These are phyloP conservation scores for Aurelia aurita DNA, from an alignment of 30 jellyfish, hydroid and myxozoan genomes.

Conservation along the genomic window DNA sequence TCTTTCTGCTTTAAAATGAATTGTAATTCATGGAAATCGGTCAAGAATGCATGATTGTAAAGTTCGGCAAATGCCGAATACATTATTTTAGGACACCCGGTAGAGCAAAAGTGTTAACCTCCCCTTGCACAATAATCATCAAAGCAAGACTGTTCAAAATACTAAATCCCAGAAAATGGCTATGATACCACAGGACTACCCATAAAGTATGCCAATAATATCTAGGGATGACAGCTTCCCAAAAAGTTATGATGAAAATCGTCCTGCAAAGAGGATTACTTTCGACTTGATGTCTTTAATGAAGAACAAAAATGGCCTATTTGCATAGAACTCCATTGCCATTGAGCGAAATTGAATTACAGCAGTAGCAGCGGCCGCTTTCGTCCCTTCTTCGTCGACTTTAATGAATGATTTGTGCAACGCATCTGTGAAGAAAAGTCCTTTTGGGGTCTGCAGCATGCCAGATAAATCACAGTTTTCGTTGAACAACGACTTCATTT, in stretches of 20 bases:
- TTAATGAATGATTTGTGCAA: constrained; percentile 84
- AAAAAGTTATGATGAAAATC: constrained; percentile 29
- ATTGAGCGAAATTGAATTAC: constrained; percentile 38
- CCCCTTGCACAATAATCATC: too few relatives aligned
- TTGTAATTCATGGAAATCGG: too few relatives aligned
- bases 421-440: constrained; percentile 73
- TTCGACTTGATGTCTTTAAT: constrained; percentile 62
- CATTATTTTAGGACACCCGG: too few relatives aligned
- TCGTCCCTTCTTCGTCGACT: constrained; percentile 90
- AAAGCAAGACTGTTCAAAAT: too few relatives aligned
- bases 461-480: constrained; percentile 72
- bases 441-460: constrained; percentile 57
- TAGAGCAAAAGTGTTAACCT: too few relatives aligned
- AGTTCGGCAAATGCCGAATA: too few relatives aligned
- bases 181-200: too few relatives aligned
- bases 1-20: too few relatives aligned
- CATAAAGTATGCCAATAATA: too few relatives aligned
- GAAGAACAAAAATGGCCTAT: constrained; percentile 88
- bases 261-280: constrained; percentile 79
- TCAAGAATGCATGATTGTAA: too few relatives aligned
- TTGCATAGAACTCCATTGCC: constrained; percentile 64
- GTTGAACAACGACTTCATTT: constrained; percentile 63
- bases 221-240: too few relatives aligned
- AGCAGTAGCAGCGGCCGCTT: constrained; percentile 96
- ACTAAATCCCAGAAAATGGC: too few relatives aligned